Base-by-base conservation (phyloP, 2,888 invertebrate genomes). In the Epicampocera succincta region DNA sequence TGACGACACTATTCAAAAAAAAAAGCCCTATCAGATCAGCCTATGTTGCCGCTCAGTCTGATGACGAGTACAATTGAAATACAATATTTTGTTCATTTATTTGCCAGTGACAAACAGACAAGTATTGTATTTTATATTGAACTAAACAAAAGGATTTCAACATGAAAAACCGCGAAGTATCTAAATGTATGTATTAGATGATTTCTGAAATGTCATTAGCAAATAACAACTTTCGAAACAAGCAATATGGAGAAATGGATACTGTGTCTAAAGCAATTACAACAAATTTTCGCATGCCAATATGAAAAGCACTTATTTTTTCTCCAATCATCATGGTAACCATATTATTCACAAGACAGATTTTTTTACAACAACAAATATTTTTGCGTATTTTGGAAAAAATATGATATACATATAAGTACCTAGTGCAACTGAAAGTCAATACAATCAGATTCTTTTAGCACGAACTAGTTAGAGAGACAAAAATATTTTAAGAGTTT, bases 11-110 rank as follows among this genome's bases (percentile, higher is more conserved):
- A 33, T 33, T 33, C 9, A 33, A 15, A 11, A 42, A 21, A n/a
- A 46, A 38, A 63, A 54, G 63, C 46, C 68, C 75, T 65, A 25
- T 74, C 42, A 58, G 58, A 66, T 75, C 58, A 42, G 58, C 58
- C 19, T 66, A 66, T 29, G 74, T 75, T 75, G 66, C 75, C 48
- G 66, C 66, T 68, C 75, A 75, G 75, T 66, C 66, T 75, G 74
- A 58, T 58, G 12, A 66, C 29, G 9, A 68, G 74, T 68, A 15
- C 66, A 75, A 66, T 66, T 33, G 58, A 75, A 75, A 75, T 66
- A 66, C 66, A 74, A 74, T 56, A 56, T 48, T 66, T 66, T 44
- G 48, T 66, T 65, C 25, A 12, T 1, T 46, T 61, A 25, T 54
- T 63, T 61, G 3, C 33, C n/a, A 19, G 13, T 2, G 12, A 33